Percentiles rank a stretch among this genome's conserved stretches.
Conservation (phyloP, 1,140 invertebrate genomes). For the Bursaphelenchus mucronatus region DNA sequence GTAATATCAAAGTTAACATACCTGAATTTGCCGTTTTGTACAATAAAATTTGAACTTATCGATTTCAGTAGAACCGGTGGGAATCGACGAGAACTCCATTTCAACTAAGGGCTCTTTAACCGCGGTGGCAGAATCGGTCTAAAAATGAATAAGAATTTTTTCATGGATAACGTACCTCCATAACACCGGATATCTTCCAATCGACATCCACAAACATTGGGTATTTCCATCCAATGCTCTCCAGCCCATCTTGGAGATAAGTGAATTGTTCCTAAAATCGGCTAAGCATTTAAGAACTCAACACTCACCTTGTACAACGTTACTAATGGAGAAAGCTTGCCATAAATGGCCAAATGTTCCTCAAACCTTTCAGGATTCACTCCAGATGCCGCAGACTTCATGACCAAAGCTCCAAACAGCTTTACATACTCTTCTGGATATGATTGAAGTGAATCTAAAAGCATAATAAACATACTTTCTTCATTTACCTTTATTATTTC, state of each 20-base stretch:
- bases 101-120: constrained; percentile 26
- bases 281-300: too few relatives aligned
- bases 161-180: constrained; percentile 8
- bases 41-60: constrained; percentile 23
- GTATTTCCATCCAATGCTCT: constrained; percentile 18
- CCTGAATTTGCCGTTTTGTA: constrained; percentile 25
- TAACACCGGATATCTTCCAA: constrained; percentile 20
- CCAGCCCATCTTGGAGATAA: constrained; percentile 9
- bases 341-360: too few relatives aligned
- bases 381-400: too few relatives aligned
- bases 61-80: constrained; percentile 16
- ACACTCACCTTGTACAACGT: too few relatives aligned
- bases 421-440: too few relatives aligned
- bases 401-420: too few relatives aligned
- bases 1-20: constrained; percentile 1
- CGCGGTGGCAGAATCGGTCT: constrained; percentile 11
- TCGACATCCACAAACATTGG: constrained; percentile 20
- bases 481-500: too few relatives aligned
- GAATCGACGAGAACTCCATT: constrained; percentile 20
- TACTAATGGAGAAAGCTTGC: too few relatives aligned
- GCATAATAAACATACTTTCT: too few relatives aligned
- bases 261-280: background rate
- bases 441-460: too few relatives aligned
- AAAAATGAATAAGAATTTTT: background rate
- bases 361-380: too few relatives aligned